Evolutionary conservation across 2,888 invertebrate genomes (phyloP), one percentile per base, ranked within the genome.

Genomic region (Epirrita christyi): DNA sequence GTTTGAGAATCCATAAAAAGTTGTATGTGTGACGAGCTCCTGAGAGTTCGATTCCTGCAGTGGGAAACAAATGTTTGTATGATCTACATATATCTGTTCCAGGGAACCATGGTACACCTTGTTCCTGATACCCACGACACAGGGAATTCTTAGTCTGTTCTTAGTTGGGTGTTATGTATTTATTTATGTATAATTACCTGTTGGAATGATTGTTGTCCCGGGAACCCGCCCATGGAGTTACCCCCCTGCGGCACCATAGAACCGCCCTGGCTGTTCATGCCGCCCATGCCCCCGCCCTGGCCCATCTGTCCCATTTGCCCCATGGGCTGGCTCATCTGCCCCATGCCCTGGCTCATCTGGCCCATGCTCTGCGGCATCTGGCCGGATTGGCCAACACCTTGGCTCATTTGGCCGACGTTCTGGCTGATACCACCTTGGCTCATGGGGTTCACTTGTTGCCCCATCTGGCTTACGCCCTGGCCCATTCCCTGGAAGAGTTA

Each of bases 301-400:
- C 88, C 85, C 87, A 93, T 88, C 68, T 91, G 86, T n/a, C 85
- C 83, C 92, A 94, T 88, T 71, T 94, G 94, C 49, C 93, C 89
- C 81, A 91, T 92, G 2, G 87, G 82, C 61, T 92, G 93, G 0
- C 88, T 81, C 91, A 92, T 92, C 46, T 92, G 92, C 0, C 85
- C 83, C 84, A 92, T 90, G 5, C 87, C 76, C 54, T 92, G 92
- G 37, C 78, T 75, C 91, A 91, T 90, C 63, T 91, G 90, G 0
- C 87, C 79, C 86, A 90, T 88, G 11, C 85, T 78, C 62, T 90
- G 91, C 0, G 84, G 81, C 83, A 92, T 89, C 59, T 92, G 92
- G 0, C 80, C 76, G 0, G 85, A 78, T 63, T 92, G 92, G 0
- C 85, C 87, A 2, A 92, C 91, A 1, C 85, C 85, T 59, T 92